A percentile compares a stretch with the other conserved stretches of the same genome.
Evolutionary conservation across 1,140 invertebrate genomes (phyloP).

Genomic region (Yoshiicerus persimilis): DNA sequence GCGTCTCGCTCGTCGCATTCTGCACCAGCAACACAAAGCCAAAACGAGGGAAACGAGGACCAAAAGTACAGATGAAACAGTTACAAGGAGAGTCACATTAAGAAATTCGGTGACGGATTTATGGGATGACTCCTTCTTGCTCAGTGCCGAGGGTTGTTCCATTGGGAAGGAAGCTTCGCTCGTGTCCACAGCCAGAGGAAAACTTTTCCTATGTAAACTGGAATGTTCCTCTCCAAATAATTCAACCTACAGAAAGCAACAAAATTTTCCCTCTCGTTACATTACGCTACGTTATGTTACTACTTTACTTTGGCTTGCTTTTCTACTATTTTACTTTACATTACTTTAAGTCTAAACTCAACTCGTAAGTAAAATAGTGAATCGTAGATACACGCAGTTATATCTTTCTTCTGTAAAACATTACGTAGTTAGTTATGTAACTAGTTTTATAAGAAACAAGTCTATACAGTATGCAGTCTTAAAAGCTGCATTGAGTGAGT

Average conservation of each 20-base stretch:
- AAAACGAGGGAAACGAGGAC: constrained; percentile 8
- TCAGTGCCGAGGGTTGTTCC: constrained; percentile 27
- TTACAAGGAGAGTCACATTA: constrained; percentile 34
- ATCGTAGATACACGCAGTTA: not conserved
- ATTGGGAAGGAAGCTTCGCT: constrained; percentile 39
- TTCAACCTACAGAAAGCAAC: constrained; percentile 36
- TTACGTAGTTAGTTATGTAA: not conserved
- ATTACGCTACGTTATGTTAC: not conserved
- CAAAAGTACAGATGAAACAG: constrained; percentile 25
- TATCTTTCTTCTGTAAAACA: not conserved
- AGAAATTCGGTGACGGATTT: constrained; percentile 41
- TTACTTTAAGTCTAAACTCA: constrained; percentile 5
- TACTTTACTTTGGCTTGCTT: not conserved
- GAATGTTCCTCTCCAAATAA: constrained; percentile 30
- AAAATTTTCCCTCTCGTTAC: constrained; percentile 17
- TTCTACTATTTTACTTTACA: constrained; percentile 22
- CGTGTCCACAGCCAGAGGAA: constrained; percentile 39
- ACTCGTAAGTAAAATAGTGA: not conserved
- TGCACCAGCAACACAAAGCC: not conserved
- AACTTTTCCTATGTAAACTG: constrained; percentile 26
- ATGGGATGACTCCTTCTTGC: constrained; percentile 34
- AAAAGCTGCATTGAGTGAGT: not conserved
- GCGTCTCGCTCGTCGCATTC: not conserved
- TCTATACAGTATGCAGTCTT: too few relatives aligned
- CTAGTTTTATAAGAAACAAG: not conserved